phyloP scores from a whole-genome alignment of 2,888 invertebrate genomes.

The Odontocolon sp. region DNA sequence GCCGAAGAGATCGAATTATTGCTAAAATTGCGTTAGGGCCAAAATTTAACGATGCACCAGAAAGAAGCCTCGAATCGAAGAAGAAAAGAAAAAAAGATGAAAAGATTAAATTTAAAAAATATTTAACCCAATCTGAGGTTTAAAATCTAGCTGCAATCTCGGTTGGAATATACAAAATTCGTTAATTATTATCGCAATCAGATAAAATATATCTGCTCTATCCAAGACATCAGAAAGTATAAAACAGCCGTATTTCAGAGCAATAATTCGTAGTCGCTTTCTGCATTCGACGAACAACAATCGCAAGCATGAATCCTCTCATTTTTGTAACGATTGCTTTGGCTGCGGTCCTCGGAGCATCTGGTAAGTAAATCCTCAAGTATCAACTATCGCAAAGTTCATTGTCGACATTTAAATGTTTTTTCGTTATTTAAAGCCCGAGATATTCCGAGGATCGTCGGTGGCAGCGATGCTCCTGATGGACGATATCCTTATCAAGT shows the following conservation, averaged over 20 bases:
- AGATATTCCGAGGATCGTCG: slow-evolving; percentile 22
- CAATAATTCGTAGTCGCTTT: slow-evolving; percentile 5
- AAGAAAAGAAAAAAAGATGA: too few species aligned
- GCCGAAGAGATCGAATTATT: too few species aligned
- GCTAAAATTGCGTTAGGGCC: too few species aligned
- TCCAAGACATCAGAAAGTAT: slow-evolving; percentile 3
- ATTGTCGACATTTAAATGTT: neutral
- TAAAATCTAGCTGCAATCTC: too few species aligned
- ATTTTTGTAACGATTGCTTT: slow-evolving; percentile 10
- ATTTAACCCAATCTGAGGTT: too few species aligned
- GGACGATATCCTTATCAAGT: slow-evolving; percentile 50
- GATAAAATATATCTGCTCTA: neutral
- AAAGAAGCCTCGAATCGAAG: too few species aligned
- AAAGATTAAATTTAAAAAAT: too few species aligned
- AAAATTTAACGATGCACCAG: too few species aligned
- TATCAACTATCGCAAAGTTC: neutral
- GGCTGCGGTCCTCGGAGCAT: slow-evolving; percentile 17
- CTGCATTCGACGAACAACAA: neutral
- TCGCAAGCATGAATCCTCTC: slow-evolving; percentile 19
- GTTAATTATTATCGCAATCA: neutral
- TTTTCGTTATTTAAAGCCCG: neutral
- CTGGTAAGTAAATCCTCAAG: slow-evolving; percentile 14
- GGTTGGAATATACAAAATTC: too few species aligned
- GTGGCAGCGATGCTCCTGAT: slow-evolving; percentile 43
- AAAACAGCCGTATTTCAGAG: slow-evolving; percentile 12